phyloP scores from a whole-genome alignment of 2,888 invertebrate species.

The Platynereis dumerilii region DNA sequence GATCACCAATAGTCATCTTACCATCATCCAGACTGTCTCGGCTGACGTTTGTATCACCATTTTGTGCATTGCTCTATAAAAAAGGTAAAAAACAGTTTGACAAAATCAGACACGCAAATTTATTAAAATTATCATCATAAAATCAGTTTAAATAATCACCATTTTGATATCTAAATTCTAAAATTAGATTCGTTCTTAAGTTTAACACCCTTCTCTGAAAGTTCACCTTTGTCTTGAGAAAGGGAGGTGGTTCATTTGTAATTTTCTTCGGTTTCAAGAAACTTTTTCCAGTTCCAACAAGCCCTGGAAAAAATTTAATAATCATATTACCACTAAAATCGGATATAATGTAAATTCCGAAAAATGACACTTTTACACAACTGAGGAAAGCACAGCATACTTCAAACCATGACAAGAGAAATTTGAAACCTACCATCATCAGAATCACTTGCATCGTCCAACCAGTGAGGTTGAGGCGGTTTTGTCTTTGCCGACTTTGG shows the following conservation, averaged over 20 bases:
- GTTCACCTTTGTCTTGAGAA: neutral
- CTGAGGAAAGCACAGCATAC: no score
- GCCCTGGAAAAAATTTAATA: slow-evolving; percentile 19
- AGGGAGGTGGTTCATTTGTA: slow-evolving; percentile 5
- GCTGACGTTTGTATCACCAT: slow-evolving; percentile 40
- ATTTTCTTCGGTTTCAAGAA: slow-evolving; percentile 41
- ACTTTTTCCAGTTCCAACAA: slow-evolving; percentile 42
- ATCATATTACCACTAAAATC: neutral
- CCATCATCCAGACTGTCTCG: slow-evolving; percentile 55
- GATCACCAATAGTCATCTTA: slow-evolving; percentile 8
- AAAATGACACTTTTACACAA: no score
- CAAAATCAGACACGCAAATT: neutral
- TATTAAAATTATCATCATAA: neutral
- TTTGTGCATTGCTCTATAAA: neutral
- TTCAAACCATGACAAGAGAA: slow-evolving; percentile 26
- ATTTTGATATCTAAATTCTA: neutral
- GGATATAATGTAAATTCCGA: no score
- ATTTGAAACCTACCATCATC: neutral
- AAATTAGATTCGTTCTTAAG: neutral
- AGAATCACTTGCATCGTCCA: slow-evolving; percentile 33
- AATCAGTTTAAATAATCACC: neutral
- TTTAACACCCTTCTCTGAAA: neutral
- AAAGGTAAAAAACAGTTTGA: no score
- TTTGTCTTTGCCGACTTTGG: slow-evolving; percentile 34
- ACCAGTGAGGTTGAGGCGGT: slow-evolving; percentile 41